phyloP scores from a whole-genome alignment of 2,113 vertebrate genomes.

The Antennarius striatus region DNA sequence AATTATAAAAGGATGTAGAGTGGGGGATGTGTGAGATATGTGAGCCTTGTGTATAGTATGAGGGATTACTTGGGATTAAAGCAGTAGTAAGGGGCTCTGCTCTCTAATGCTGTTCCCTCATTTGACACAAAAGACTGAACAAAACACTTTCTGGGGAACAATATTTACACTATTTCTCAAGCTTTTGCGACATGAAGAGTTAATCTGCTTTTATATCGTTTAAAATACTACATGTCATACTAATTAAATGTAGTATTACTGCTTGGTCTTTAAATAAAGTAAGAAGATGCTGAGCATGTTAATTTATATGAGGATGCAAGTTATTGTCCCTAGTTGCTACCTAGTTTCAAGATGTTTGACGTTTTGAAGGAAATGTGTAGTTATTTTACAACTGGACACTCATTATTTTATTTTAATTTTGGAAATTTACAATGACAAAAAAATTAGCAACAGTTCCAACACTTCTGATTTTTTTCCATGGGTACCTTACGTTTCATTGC shows the following conservation, averaged over 20 bases:
- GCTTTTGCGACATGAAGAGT: slow-evolving; percentile 28
- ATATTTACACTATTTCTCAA: slow-evolving; percentile 26
- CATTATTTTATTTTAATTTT: no score
- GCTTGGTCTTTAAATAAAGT: slow-evolving; percentile 18
- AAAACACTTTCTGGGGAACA: slow-evolving; percentile 18
- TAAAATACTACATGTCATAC: not conserved
- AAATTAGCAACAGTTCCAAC: no score
- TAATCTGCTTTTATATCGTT: slow-evolving; percentile 33
- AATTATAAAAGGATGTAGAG: slow-evolving; percentile 39
- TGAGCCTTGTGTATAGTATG: slow-evolving; percentile 31
- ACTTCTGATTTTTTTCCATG: no score
- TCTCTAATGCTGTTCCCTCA: slow-evolving; percentile 38
- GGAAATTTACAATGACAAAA: no score
- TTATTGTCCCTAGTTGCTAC: not conserved
- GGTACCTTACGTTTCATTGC: no score
- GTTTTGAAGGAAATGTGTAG: no score
- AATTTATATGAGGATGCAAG: not conserved
- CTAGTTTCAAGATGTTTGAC: no score
- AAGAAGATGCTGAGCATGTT: not conserved
- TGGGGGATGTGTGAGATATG: slow-evolving; percentile 5
- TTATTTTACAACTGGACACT: no score
- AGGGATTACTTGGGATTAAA: slow-evolving; percentile 63
- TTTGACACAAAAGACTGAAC: slow-evolving; percentile 36
- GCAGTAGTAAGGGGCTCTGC: slow-evolving; percentile 27
- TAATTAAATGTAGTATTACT: no score